Percentiles rank a stretch among this genome's conserved stretches.
Evolutionary conservation across 2,888 invertebrate species (phyloP).

Genomic region (Zaprionus obscuricornis): DNA sequence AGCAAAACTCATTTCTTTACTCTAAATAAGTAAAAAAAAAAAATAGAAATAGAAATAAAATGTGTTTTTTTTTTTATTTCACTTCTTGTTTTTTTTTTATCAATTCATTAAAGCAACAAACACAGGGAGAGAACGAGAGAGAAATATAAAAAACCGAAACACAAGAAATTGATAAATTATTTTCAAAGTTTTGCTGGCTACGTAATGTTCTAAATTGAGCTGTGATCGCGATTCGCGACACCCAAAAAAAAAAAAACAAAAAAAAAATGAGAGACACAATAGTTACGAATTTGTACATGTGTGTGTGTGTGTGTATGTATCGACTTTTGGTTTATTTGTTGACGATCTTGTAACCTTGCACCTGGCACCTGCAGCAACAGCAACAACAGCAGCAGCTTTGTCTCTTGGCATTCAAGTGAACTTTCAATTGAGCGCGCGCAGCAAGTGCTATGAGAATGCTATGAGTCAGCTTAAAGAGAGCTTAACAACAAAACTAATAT

Average conservation of each 20-base stretch:
- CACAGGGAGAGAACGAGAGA: too few species aligned
- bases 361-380: too few species aligned
- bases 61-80: too few species aligned
- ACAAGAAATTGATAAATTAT: slow-evolving; percentile 41
- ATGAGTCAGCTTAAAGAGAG: slow-evolving; percentile 26
- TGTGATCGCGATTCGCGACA: slow-evolving; percentile 33
- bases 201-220: slow-evolving; percentile 67
- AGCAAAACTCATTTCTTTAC: too few species aligned
- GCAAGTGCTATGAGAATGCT: slow-evolving; percentile 11
- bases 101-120: too few species aligned
- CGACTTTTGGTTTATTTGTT: slow-evolving; percentile 23
- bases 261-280: background rate
- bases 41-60: too few species aligned
- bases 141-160: slow-evolving; percentile 10
- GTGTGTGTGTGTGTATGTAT: slow-evolving; percentile 5
- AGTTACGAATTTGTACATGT: too few species aligned
- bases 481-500: too few species aligned
- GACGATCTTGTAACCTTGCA: slow-evolving; percentile 38
- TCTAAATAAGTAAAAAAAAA: too few species aligned
- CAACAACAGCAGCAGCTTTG: slow-evolving; percentile 27
- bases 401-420: slow-evolving; percentile 17
- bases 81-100: too few species aligned
- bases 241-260: background rate
- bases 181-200: slow-evolving; percentile 32
- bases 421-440: slow-evolving; percentile 36